A percentile compares a stretch with the other conserved stretches of the same genome.
Evolutionary conservation across 2,797 vertebrate species (phyloP).

Genomic region (Characodon lateralis): DNA sequence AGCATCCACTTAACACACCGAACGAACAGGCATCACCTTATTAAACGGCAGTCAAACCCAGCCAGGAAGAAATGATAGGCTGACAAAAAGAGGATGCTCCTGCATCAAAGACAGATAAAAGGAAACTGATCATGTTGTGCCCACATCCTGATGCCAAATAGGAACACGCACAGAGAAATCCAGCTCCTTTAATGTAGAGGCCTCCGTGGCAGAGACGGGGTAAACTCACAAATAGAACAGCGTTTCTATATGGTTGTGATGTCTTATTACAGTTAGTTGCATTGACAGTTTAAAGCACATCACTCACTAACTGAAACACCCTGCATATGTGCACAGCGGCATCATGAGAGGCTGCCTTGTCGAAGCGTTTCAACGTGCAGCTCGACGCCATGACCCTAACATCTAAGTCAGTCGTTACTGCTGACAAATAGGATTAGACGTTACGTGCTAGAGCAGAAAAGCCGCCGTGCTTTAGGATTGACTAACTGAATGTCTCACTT

Average conservation of each 20-base stretch:
- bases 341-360: constrained; percentile 7
- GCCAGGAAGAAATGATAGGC: constrained; percentile 20
- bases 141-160: constrained; percentile 6
- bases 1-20: constrained; percentile 16
- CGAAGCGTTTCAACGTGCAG: constrained; percentile 30
- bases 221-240: constrained; percentile 37
- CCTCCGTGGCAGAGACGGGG: constrained; percentile 35
- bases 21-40: constrained; percentile 30
- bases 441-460: constrained; percentile 35
- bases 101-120: constrained; percentile 58
- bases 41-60: constrained; percentile 65
- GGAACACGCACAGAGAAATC: constrained; percentile 15
- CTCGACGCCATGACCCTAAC: constrained; percentile 46
- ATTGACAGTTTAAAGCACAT: constrained; percentile 57
- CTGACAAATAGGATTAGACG: constrained; percentile 74
- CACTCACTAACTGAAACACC: constrained; percentile 25
- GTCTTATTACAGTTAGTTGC: constrained; percentile 53
- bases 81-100: constrained; percentile 59
- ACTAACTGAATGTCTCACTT: constrained; percentile 47
- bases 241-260: constrained; percentile 37
- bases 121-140: constrained; percentile 47
- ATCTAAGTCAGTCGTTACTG: constrained; percentile 39
- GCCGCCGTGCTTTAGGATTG: constrained; percentile 49
- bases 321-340: constrained; percentile 31
- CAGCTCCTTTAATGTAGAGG: constrained; percentile 37